Percentiles rank a stretch among this genome's conserved stretches.
Conservation (phyloP, 2,888 invertebrate genomes). For the Rhingia rostrata region DNA sequence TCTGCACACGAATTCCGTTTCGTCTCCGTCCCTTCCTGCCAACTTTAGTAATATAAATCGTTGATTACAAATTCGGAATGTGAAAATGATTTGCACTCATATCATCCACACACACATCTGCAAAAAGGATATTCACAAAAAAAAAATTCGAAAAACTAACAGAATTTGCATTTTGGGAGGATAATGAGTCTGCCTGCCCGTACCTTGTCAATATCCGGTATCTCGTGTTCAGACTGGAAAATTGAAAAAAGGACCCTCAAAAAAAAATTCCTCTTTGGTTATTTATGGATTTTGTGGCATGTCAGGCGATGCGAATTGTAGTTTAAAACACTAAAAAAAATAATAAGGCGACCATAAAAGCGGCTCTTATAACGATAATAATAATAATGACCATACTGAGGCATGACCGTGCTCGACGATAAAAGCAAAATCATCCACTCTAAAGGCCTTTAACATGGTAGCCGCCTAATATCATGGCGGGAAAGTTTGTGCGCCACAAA, state of each 20-base stretch:
- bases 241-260: constrained; percentile 43
- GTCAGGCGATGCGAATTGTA: constrained; percentile 9
- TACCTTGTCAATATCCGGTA: constrained; percentile 10
- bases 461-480: constrained; percentile 29
- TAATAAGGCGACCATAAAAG: not conserved
- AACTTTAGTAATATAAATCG: constrained; percentile 55
- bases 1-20: not conserved
- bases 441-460: constrained; percentile 28
- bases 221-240: constrained; percentile 35
- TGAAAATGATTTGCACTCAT: constrained; percentile 51
- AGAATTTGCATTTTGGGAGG: constrained; percentile 44
- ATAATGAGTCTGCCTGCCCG: constrained; percentile 41
- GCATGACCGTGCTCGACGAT: constrained; percentile 30
- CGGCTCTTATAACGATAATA: constrained; percentile 26
- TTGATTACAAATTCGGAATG: constrained; percentile 68
- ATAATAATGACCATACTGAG: constrained; percentile 30
- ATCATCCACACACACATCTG: constrained; percentile 1
- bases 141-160: not conserved
- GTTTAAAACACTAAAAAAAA: constrained; percentile 5
- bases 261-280: constrained; percentile 6
- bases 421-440: constrained; percentile 57
- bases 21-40: constrained; percentile 2
- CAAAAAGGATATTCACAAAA: constrained; percentile 9
- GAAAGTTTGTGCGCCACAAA: constrained; percentile 19
- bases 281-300: constrained; percentile 49